Percentiles rank a stretch among this genome's conserved stretches.
phyloP scores from a whole-genome alignment of 2,113 vertebrate genomes.

The Alethe diademata region DNA sequence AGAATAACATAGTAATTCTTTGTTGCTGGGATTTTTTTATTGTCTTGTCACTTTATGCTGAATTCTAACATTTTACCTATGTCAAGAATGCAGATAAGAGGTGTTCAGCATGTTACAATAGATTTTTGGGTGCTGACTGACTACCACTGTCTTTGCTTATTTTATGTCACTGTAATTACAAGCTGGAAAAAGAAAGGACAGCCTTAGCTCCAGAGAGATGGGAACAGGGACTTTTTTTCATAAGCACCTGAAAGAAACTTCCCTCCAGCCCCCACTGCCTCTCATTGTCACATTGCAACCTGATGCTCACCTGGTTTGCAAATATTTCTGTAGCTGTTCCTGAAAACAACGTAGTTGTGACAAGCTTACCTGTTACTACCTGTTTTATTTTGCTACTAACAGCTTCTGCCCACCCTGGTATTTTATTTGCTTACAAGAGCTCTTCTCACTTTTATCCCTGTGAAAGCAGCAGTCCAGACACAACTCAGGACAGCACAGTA shows the following conservation, averaged over 20 bases:
- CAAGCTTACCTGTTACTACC: not conserved
- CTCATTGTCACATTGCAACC: not conserved
- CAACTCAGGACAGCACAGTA: not conserved
- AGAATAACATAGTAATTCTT: not conserved
- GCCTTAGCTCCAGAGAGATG: not conserved
- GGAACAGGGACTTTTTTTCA: not conserved
- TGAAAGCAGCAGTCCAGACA: not conserved
- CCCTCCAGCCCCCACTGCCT: fast-evolving
- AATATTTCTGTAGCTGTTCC: not conserved
- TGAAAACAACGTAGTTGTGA: not conserved
- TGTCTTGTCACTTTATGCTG: not conserved
- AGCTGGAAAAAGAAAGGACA: not conserved
- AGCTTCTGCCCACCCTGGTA: not conserved
- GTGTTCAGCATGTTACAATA: not conserved
- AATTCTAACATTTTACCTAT: not conserved
- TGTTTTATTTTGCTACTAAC: not conserved
- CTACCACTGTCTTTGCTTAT: not conserved
- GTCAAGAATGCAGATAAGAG: not conserved
- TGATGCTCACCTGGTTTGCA: not conserved
- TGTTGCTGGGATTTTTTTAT: not conserved
- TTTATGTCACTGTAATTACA: not conserved
- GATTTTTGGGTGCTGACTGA: not conserved
- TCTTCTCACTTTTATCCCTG: not conserved
- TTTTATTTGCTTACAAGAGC: not conserved
- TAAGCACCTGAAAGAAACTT: not conserved